Base-by-base conservation (phyloP, 2,888 invertebrate genomes). In the Drosophila peninsularis region DNA sequence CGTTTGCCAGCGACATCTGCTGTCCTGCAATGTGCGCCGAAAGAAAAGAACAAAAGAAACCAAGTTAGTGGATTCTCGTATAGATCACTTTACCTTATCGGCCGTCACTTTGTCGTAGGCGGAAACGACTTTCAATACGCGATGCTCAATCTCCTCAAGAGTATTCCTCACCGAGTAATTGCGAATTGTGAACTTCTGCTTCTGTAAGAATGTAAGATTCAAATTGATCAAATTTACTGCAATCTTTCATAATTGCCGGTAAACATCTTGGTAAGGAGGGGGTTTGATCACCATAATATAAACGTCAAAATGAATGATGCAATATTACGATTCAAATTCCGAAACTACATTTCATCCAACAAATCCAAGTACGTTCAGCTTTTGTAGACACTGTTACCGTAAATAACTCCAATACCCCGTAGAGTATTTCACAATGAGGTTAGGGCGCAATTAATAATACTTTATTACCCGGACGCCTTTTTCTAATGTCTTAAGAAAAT, bases 101-200 rank as follows among this genome's bases (percentile, higher is more conserved):
- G 95, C 94, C 85, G 95, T 94, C 90, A 98, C 95, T 95, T 98
- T 98, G 94, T 98, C 98, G 93, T 96, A 98, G 75, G 96, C 95
- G 86, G 94, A 94, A 93, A 97, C 95, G 90, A 98, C 97, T 95
- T 96, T 96, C 91, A 98, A 93, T 70, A 98, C 97, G 90, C 98
- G 95, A 70, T 96, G 94, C 92, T 95, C 93, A 87, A 98, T 95
- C 91, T 96, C 94, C 90, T 95, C 93, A 90, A 93, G 92, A 45
- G 95, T 93, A 78, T 93, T 93, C 91, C 94, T 95, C 71, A 92
- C 85, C 41, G 90, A 88, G 49, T 89, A 91, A 45, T 73, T 78
- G 44, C 92, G 91, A 45, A 88, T 21, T 52, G 61, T 57, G 39
- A 73, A 66, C 34, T 80, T 82, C 80, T 85, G 72, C 32, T 80